Conservation (phyloP, 2,888 invertebrate species). For the Calliopum simillimum region DNA sequence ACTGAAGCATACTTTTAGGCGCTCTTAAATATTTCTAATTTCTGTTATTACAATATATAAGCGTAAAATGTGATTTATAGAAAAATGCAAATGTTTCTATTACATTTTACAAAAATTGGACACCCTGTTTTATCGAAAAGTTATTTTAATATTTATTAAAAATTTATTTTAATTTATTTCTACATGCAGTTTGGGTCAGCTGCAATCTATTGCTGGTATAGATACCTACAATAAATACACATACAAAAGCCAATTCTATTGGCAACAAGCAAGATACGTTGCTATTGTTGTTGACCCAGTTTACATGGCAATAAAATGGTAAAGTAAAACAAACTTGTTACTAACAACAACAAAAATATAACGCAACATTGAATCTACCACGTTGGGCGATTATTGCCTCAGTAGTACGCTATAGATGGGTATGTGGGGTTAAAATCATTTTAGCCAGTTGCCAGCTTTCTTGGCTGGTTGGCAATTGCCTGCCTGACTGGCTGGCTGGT, state of each 20-base stretch:
- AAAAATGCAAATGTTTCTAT: no score
- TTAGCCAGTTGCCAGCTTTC: no score
- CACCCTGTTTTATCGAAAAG: background rate
- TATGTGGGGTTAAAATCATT: no score
- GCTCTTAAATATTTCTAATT: background rate
- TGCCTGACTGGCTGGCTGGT: background rate
- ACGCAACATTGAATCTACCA: constrained; percentile 3
- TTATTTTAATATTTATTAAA: background rate
- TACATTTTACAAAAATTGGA: no score
- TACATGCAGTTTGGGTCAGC: constrained; percentile 8
- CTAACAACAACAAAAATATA: constrained; percentile 6
- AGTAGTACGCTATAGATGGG: no score
- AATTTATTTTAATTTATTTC: background rate
- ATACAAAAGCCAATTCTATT: background rate
- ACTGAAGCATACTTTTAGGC: background rate
- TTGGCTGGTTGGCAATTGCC: background rate
- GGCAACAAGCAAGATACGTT: constrained; percentile 2
- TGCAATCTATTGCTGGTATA: constrained; percentile 2
- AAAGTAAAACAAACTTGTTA: constrained; percentile 23
- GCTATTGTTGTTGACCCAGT: constrained; percentile 27
- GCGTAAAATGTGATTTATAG: no score
- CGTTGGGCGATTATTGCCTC: background rate
- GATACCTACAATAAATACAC: no score
- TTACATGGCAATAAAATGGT: background rate
- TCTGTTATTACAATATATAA: background rate